These are phyloP conservation scores for Lepidostoma basale DNA, from an alignment of 1,140 invertebrate species.

Conservation along the genomic window DNA sequence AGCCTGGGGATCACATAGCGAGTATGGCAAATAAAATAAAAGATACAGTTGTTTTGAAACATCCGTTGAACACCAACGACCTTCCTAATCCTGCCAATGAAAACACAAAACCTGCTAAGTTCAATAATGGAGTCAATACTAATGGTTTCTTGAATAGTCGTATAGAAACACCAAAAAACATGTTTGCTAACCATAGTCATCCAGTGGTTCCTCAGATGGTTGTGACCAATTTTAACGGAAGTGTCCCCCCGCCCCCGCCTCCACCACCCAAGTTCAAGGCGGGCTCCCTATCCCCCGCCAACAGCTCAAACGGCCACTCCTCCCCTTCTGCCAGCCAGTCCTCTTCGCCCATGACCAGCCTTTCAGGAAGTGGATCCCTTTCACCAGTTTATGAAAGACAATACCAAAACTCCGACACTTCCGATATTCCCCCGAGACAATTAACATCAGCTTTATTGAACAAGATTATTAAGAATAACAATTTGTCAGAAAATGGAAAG, in stretches of 20 bases:
- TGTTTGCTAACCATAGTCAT: background rate
- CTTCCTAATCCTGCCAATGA: constrained; percentile 19
- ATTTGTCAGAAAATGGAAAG: constrained; percentile 10
- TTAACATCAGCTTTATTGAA: constrained; percentile 41
- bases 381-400: constrained; percentile 39
- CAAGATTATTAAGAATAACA: constrained; percentile 40
- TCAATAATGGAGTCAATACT: constrained; percentile 4
- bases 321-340: constrained; percentile 37
- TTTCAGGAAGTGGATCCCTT: constrained; percentile 39
- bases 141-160: background rate
- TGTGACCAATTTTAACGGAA: background rate
- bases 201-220: background rate
- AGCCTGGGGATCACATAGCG: constrained; percentile 59
- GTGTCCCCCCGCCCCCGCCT: constrained; percentile 30
- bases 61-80: constrained; percentile 51
- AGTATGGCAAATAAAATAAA: constrained; percentile 60
- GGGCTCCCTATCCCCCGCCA: background rate
- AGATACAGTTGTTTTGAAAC: constrained; percentile 59
- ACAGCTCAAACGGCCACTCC: background rate
- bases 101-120: constrained; percentile 21
- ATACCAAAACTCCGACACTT: background rate
- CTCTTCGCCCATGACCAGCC: constrained; percentile 41
- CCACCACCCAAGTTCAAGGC: constrained; percentile 31
- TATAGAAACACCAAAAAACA: no score
- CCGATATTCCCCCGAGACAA: constrained; percentile 38